Evolutionary conservation across 2,888 invertebrate species (phyloP), one percentile per base, ranked within the genome.

Genomic region (Xestia ashworthii): DNA sequence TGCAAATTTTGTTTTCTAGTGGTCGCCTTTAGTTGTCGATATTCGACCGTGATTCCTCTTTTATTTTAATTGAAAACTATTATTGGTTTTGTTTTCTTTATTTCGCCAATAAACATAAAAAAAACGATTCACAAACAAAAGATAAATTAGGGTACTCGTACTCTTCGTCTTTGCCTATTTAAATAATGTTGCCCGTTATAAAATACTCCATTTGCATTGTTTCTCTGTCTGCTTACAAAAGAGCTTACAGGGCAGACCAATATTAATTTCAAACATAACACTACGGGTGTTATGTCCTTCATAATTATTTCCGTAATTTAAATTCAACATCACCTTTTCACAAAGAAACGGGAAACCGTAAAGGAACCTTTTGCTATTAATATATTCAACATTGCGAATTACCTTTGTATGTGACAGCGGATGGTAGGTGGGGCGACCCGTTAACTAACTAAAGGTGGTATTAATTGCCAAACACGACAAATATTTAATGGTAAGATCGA

Each of bases 371-470:
- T 19, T 48, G 16, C 77, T 53, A 66, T 66, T 72, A 70, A 70
- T 81, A 81, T 69, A 81, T 81, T 69, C 41, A 60, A 72, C 77
- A 72, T 60, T 69, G 19, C 32, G 65, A 64, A 71, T 76, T 58
- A 72, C 53, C 64, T 77, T 58, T 81, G 71, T 66, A 22, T 60
- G 41, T 72, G 25, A 81, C 77, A 65, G 14, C 50, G 76, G 55
- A 1, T 0, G 38, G 66, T 60, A 32, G 66, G 64, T 19, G 3
- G 25, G 62, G 5, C 19, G 41, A 25, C 41, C 44, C 46, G 14
- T 32, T 69, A 71, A 58, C 38, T 55, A 55, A 46, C 67, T 67
- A 48, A 67, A 70, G 32, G 19, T 58, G 25, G 50, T 58, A 14
- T 25, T 25, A 74, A 76, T 76, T 22, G 9, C 53, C 14, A n/a